Evolutionary conservation across 2,888 invertebrate species (phyloP).

Genomic region (Sminthurides aquaticus): DNA sequence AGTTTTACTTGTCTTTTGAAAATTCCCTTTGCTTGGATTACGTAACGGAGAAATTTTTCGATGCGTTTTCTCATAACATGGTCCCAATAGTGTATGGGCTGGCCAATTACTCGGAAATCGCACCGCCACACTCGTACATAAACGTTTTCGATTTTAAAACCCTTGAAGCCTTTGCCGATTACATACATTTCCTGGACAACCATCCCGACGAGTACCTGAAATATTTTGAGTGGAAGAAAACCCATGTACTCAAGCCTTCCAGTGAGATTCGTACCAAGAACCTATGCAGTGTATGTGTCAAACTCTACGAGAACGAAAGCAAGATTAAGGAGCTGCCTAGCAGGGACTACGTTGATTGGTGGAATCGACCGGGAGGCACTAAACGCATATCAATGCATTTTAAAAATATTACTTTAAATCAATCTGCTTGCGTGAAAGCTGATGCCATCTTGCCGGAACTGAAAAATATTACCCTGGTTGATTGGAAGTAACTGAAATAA

Average conservation of each 20-base stretch:
- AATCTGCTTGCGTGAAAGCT: no score
- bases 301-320: slow-evolving; percentile 23
- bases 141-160: slow-evolving; percentile 44
- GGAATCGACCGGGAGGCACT: no score
- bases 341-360: no score
- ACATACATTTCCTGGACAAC: slow-evolving; percentile 40
- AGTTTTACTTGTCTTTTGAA: slow-evolving; percentile 44
- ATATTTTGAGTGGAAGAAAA: slow-evolving; percentile 36
- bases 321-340: background rate
- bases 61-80: slow-evolving; percentile 28
- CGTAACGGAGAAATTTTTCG: slow-evolving; percentile 44
- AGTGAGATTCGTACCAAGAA: slow-evolving; percentile 24
- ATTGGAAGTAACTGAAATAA: no score
- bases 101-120: slow-evolving; percentile 43
- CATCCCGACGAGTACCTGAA: slow-evolving; percentile 35
- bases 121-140: slow-evolving; percentile 45
- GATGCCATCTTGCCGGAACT: no score
- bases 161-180: slow-evolving; percentile 43
- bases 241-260: slow-evolving; percentile 17
- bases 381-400: no score
- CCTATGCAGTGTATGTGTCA: slow-evolving; percentile 32
- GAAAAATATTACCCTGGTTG: no score
- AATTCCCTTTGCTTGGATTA: slow-evolving; percentile 44
- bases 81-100: slow-evolving; percentile 44
- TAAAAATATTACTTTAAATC: no score